phyloP scores from a whole-genome alignment of 2,797 vertebrate genomes.

The Mormyrops boulengeri region DNA sequence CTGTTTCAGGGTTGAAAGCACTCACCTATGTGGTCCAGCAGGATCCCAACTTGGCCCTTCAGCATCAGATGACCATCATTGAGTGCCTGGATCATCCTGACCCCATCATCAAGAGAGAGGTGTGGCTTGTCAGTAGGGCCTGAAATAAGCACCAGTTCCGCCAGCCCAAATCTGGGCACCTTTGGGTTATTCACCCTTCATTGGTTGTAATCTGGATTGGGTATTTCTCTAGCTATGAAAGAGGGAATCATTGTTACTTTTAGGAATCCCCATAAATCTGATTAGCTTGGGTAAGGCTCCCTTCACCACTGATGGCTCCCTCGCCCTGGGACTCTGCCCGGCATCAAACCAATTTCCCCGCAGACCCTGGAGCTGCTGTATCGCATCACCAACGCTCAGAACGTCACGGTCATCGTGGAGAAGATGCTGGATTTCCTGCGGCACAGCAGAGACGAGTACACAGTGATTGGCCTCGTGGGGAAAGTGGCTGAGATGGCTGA shows the following conservation, averaged over 20 bases:
- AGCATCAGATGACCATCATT: slow-evolving; percentile 98
- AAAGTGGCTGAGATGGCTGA: slow-evolving; percentile 94
- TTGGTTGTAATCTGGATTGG: not conserved
- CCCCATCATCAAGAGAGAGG: slow-evolving; percentile 92
- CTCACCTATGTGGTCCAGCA: slow-evolving; percentile 92
- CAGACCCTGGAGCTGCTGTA: slow-evolving; percentile 93
- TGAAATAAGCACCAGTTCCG: not conserved
- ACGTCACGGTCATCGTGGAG: slow-evolving; percentile 84
- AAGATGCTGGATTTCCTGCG: slow-evolving; percentile 91
- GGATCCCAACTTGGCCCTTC: slow-evolving; percentile 85
- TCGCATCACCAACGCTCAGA: slow-evolving; percentile 90
- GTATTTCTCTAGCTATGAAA: not conserved
- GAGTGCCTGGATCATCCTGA: slow-evolving; percentile 93
- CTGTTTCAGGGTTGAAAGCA: slow-evolving; percentile 72
- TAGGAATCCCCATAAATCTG: not conserved
- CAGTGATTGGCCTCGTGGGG: slow-evolving; percentile 75
- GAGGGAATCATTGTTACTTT: not conserved
- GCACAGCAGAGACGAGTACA: slow-evolving; percentile 77
- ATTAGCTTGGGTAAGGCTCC: not conserved
- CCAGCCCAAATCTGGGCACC: not conserved
- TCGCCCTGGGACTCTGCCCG: not conserved
- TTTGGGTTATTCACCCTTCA: not conserved
- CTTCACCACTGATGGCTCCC: not conserved
- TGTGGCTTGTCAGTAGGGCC: slow-evolving; percentile 39
- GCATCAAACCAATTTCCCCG: slow-evolving; percentile 20